A percentile compares a stretch with the other conserved stretches of the same genome.
Evolutionary conservation across 2,113 vertebrate species (phyloP).

Genomic region (Ictalurus punctatus): DNA sequence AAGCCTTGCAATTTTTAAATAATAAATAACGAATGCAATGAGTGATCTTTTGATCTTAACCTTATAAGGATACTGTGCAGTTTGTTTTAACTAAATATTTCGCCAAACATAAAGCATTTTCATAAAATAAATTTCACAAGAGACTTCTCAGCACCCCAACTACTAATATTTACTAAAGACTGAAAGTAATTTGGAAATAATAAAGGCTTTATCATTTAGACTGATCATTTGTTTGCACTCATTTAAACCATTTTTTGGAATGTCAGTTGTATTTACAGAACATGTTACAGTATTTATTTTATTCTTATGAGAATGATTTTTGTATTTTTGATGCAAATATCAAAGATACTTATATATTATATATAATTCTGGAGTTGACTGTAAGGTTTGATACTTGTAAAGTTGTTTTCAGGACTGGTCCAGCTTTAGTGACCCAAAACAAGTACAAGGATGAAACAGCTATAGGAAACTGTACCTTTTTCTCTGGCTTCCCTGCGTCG

Average conservation of each 20-base stretch:
- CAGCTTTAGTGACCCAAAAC: background rate
- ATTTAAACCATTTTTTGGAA: background rate
- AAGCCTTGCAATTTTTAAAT: background rate
- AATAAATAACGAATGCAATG: too few relatives aligned
- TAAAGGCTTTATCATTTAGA: background rate
- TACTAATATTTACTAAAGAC: background rate
- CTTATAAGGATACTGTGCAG: background rate
- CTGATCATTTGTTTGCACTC: background rate
- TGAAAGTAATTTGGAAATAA: background rate
- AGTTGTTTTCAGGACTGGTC: background rate
- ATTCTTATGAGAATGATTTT: background rate
- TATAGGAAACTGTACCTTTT: slow-evolving; percentile 76
- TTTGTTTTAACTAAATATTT: background rate
- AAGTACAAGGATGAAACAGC: background rate
- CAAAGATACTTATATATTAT: background rate
- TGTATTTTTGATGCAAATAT: background rate
- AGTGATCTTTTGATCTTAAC: background rate
- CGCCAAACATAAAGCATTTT: too few relatives aligned
- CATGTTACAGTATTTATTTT: background rate
- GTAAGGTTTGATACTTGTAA: background rate
- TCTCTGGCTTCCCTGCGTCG: slow-evolving; percentile 87
- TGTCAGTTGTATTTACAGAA: background rate
- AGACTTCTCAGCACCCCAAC: background rate
- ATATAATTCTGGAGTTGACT: background rate
- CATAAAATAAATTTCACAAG: background rate